These are phyloP conservation scores for Cordylochernes scorpioides DNA, from an alignment of 2,888 invertebrate species.

Conservation along the genomic window DNA sequence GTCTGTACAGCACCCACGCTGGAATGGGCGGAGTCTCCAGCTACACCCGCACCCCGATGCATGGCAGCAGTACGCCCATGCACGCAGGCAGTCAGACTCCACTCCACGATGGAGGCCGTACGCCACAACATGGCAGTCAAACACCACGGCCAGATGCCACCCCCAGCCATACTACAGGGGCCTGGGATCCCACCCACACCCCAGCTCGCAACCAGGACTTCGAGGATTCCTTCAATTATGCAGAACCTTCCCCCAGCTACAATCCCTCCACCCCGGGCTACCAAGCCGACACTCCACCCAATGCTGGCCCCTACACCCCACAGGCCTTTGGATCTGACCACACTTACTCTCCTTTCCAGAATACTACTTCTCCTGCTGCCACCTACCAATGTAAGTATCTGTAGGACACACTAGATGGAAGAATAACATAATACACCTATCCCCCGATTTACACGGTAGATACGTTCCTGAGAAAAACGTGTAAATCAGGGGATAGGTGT, in stretches of 20 bases:
- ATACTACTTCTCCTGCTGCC: slow-evolving; percentile 45
- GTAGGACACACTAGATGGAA: no score
- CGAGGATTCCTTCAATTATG: slow-evolving; percentile 44
- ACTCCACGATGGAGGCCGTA: slow-evolving; percentile 38
- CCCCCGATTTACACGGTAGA: no score
- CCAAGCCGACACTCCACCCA: slow-evolving; percentile 21
- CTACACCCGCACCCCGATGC: slow-evolving; percentile 59
- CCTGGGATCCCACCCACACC: slow-evolving; percentile 82
- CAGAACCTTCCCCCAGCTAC: slow-evolving; percentile 38
- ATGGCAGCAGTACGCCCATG: slow-evolving; percentile 72
- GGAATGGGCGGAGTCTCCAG: no score
- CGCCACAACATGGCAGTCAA: slow-evolving; percentile 69
- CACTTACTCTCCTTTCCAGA: slow-evolving; percentile 65
- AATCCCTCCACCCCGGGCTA: slow-evolving; percentile 33
- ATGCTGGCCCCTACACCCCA: slow-evolving; percentile 64
- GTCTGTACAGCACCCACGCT: no score
- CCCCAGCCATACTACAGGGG: slow-evolving; percentile 46
- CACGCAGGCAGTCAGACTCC: slow-evolving; percentile 64
- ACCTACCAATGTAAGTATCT: no score
- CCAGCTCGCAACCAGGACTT: slow-evolving; percentile 50
- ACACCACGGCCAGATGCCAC: slow-evolving; percentile 89
- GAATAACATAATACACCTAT: no score
- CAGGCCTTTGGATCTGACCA: slow-evolving; percentile 76
- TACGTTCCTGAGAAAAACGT: no score
- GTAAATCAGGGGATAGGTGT: no score